Base-by-base conservation (phyloP, 2,797 vertebrate species). In the Chromis chromis region DNA sequence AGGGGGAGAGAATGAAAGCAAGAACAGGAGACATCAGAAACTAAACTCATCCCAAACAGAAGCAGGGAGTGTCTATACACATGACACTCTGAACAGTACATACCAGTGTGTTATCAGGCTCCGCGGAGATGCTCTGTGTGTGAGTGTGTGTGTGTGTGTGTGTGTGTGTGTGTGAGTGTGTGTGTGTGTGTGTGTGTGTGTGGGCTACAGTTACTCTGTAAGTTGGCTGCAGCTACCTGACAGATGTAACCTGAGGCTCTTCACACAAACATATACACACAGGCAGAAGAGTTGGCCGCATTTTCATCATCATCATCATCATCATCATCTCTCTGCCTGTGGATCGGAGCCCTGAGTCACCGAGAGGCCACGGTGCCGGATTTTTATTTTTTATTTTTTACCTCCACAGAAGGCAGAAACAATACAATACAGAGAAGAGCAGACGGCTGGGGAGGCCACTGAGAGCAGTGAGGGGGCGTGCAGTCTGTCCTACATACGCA, bases 231-330 rank as follows among this genome's bases (percentile, higher is more conserved):
- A 80, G 73, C 69, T 64, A 65, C 84, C 79, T 75, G 79, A 70
- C 80, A 83, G 78, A 86, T 86, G 82, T 85, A 84, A 86, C 89
- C 79, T 76, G 61, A 76, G 78, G 88, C 81, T 84, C 84, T 88
- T 72, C 40, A 50, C 58, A 68, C 58, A 69, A 42, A 78, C 79
- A 67, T 21, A 67, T 21, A 68, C 64, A 70, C 65, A 74, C 64
- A 77, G 8, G 40, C 22, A 79, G 60, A 61, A 60, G 56, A 66
- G 42, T 56, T 84, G 77, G 85, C 78, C 78, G 25, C 39, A 63
- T 81, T 82, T 85, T 85, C 42, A 44, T 44, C 31, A 33, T 33
- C 33, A 36, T 33, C 31, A 33, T 10, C 33, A 33, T 10, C 33
- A 33, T 33, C 76, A 85, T 73, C 82, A 65, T 74, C 63, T 65